Evolutionary conservation across 1,140 invertebrate genomes (phyloP), one percentile per base, ranked within the genome.

Genomic region (Thalassaphorura encarpata): DNA sequence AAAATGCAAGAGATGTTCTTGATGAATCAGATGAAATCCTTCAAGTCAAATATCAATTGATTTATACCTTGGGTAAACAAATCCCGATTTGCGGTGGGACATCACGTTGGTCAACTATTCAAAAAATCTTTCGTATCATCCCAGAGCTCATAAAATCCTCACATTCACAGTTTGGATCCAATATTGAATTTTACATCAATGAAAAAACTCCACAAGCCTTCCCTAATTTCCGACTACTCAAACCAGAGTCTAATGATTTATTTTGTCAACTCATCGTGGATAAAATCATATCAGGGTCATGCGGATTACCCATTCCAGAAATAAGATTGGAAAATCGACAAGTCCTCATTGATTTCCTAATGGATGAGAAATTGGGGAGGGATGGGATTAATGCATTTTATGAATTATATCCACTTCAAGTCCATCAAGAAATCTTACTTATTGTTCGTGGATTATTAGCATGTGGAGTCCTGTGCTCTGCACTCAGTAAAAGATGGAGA

Each of bases 11-110:
- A 15, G 63, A 64, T 36, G 43, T 64, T 33, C 31, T 64, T 5
- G 63, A 64, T 27, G 63, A 64, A 31, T 51, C 52, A 15, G 63
- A 64, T 18, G 63, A 64, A 41, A 56, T 64, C 39, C 43, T 62
- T 1, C 53, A 48, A 13, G 55, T 62, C 26, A 62, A 64, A 21
- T 64, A 64, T 36, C 63, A 64, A 28, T 19, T 64, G 1, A 56
- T 64, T 15, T 64, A 64, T 29, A 59, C 63, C 3, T 13, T 62
- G 6, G 63, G 63, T 4, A 33, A 45, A 26, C 63, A 62, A 41
- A 18, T 23, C 19, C 27, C 53, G 1, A 45, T 62, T 11, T 53
- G 43, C 15, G 63, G 60, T 2, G 56, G 60, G 4, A 23, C 46
- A 1, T 33, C 54, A 2, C 60, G 63, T 4, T 64, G 60, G 60